Percentiles rank a stretch among this genome's conserved stretches.
Evolutionary conservation across 64 coral and sea anemone genomes (phyloP).

Genomic region (Exaiptasia diaphana): DNA sequence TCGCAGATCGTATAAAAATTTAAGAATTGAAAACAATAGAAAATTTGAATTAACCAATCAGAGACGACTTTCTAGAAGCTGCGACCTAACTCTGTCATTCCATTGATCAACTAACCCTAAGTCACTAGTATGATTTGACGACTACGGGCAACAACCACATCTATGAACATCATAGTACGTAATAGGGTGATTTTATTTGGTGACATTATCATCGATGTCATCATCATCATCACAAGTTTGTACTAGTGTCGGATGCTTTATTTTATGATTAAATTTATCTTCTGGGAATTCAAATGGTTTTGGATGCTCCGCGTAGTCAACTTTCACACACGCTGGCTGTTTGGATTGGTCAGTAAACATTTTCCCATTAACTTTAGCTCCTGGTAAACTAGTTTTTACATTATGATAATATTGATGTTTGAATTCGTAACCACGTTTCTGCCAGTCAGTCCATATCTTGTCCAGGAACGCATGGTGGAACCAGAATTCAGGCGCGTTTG

Average conservation of each 20-base stretch:
- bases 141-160: too few species aligned
- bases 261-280: not conserved
- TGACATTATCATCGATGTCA: not conserved
- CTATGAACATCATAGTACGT: too few species aligned
- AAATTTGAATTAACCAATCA: too few species aligned
- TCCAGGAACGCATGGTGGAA: conserved; percentile 71
- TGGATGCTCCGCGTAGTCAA: conserved; percentile 20
- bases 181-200: too few species aligned
- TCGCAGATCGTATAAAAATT: too few species aligned
- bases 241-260: not conserved
- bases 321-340: conserved; percentile 52
- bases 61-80: too few species aligned
- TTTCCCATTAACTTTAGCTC: conserved; percentile 10
- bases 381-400: conserved; percentile 35
- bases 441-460: conserved; percentile 80
- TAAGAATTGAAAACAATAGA: too few species aligned
- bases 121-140: too few species aligned
- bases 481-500: conserved; percentile 68
- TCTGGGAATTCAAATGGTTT: not conserved
- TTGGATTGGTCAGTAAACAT: conserved; percentile 52
- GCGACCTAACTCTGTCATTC: too few species aligned
- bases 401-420: conserved; percentile 8
- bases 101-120: too few species aligned
- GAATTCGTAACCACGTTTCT: conserved; percentile 44
- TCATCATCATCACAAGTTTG: not conserved